Base-by-base conservation (phyloP, 2,113 vertebrate genomes). In the Aspidoscelis tigris region DNA sequence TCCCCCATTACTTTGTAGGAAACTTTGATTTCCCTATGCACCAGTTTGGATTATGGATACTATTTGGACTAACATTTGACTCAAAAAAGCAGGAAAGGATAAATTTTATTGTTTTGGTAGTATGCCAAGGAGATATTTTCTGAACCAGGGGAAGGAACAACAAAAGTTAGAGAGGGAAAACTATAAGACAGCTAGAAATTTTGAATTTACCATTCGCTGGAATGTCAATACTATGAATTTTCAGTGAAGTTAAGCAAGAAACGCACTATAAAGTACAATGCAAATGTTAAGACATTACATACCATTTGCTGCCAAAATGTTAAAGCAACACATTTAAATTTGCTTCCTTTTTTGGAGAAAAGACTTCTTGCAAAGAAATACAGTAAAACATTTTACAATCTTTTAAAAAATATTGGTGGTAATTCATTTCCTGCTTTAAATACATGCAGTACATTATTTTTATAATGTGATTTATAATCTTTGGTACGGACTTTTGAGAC, bases 301-400 rank as follows among this genome's bases (percentile, higher is more conserved):
- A 4, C 75, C 53, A 10, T 81, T 26, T 72, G 8, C 24, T 75
- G 75, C 79, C 89, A 91, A 87, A 91, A 86, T 44, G 84, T 90
- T 93, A 92, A 79, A 73, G n/a, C 24, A 20, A 88, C 88, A 61
- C 66, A 88, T 86, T 84, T 68, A 66, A 68, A 4, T 89, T 86
- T 89, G 68, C 58, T 86, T 92, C 84, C 86, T 85, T 91, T 87
- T 89, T 84, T 73, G 44, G 78, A 84, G 55, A 90, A 90, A 91
- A 71, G 5, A 53, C 8, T 68, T 83, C 61, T 72, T 81, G 41
- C 78, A 86, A 81, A 74, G 84, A 88, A 72, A 85, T 11, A 70
- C 43, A 82, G 61, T 74, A 58, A 89, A 89, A 43, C 66, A 6
- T 84, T 81, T 88, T 84, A 77, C 5, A 16, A 68, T 11, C 33